Evolutionary conservation across 2,888 invertebrate species (phyloP), one percentile per base, ranked within the genome.

Genomic region (Allolobophora icterica): DNA sequence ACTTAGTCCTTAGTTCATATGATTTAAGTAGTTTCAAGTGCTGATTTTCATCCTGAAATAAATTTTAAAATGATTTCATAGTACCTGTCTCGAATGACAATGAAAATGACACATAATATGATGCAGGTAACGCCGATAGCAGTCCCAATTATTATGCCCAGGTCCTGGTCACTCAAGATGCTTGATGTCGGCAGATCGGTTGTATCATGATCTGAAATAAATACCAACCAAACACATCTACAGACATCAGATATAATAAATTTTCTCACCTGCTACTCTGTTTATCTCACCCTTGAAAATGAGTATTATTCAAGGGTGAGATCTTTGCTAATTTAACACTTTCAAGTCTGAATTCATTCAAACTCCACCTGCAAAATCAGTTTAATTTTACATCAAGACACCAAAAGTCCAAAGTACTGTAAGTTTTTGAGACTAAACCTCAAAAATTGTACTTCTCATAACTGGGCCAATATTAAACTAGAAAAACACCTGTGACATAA

Each of bases 141-240:
- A 35, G 90, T 35, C 11, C 90, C 90, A 15, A 90, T 90, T 11
- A 90, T 90, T 15, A 90, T 90, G 84, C 90, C 90, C 21, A 90
- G 38, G 45, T 90, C 90, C 40, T 34, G 83, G 40, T 90, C 90
- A 87, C 24, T 87, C 87, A 87, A 87, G 15, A 38, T 1, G 38
- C 24, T 87, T 4, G 87, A 34, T 35, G 35, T 35, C 2, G 87
- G 34, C 84, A 34, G 34, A 84, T 84, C 21, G 11, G 84, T 11
- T 35, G 21, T n/a, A 34, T 34, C 87, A 34, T 24, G 35, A 34
- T 34, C 87, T 35, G 87, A 34, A 35, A 34, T 35, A 83, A 30
- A 83, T 83, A 35, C 17, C 84, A 84, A 35, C 84, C 33, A 87
- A 30, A 38, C 87, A 87, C 35, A 87, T 71, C 30, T 6, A 71